Evolutionary conservation across 2,113 vertebrate genomes (phyloP), one percentile per base, ranked within the genome.

Genomic region (Noctilio leporinus): DNA sequence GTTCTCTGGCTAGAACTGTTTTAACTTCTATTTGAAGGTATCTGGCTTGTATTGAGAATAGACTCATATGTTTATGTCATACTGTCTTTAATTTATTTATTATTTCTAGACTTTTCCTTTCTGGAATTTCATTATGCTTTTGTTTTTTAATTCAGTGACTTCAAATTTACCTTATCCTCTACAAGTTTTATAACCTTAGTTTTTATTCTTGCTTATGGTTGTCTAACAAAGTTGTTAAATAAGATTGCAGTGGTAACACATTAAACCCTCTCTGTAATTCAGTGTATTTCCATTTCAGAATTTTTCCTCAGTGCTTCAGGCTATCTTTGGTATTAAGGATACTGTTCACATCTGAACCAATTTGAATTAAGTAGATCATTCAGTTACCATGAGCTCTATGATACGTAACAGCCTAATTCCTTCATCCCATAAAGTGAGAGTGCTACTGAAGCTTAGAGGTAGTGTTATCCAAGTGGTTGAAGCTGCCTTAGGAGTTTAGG

Each of bases 151-250:
- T 91, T 64, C 53, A 57, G 7, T 82, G 92, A 92, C 33, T 85
- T 97, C 10, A 85, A 24, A 85, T 95, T 87, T 89, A 87, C 51
- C 43, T 94, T 89, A 38, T 88, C 16, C 26, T 87, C 47, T 91
- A 65, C 2, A 89, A 65, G 83, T 84, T 89, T 81, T 76, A 35
- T 80, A 76, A 49, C 10, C 11, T 84, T 78, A 59, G 51, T 77
- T 86, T 93, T 93, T 62, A 94, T 96, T 86, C 49, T 86, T 89
- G 16, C 30, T 91, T 84, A 78, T 94, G 35, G 3, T 40, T 88
- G 53, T 81, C 47, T 97, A 94, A 95, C 89, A 51, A 96, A 69
- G 70, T 62, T 96, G 76, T 96, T 97, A 96, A 97, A 92, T 95
- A 95, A 94, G 43, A 97, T 77, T 94, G 53, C n/a, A 73, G 7